Evolutionary conservation across 2,888 invertebrate species (phyloP).

Genomic region (Pheosia gnoma): DNA sequence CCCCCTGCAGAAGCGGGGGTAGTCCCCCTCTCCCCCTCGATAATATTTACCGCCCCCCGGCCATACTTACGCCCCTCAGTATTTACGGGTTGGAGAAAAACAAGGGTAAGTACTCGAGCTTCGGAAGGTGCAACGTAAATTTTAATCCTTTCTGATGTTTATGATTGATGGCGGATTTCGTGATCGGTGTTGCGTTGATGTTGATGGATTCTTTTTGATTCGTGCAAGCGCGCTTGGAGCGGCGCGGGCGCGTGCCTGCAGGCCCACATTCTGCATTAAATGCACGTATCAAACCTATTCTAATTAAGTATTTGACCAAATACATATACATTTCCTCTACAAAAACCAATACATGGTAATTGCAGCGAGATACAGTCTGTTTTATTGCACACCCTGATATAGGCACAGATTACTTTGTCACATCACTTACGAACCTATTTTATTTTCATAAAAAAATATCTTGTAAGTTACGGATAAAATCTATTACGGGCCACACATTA

Average conservation of each 20-base stretch:
- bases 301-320: not conserved
- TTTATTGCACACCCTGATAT: not conserved
- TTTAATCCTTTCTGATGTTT: constrained; percentile 84
- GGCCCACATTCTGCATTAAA: constrained; percentile 55
- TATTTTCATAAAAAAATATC: constrained; percentile 10
- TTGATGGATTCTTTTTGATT: constrained; percentile 80
- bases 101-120: constrained; percentile 80
- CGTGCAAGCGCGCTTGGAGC: constrained; percentile 42
- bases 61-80: constrained; percentile 84
- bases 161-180: constrained; percentile 84
- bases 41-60: constrained; percentile 84
- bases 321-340: not conserved
- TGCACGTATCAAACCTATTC: constrained; percentile 11
- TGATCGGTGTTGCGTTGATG: constrained; percentile 75
- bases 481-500: constrained; percentile 43
- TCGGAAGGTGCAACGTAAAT: constrained; percentile 84
- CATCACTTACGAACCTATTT: not conserved
- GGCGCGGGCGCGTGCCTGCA: constrained; percentile 11
- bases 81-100: constrained; percentile 84
- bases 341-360: not conserved
- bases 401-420: not conserved
- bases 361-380: not conserved
- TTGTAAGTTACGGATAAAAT: constrained; percentile 24
- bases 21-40: constrained; percentile 71
- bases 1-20: constrained; percentile 67